Evolutionary conservation across 2,797 vertebrate species (phyloP).

Genomic region (Onychomys leucogaster): DNA sequence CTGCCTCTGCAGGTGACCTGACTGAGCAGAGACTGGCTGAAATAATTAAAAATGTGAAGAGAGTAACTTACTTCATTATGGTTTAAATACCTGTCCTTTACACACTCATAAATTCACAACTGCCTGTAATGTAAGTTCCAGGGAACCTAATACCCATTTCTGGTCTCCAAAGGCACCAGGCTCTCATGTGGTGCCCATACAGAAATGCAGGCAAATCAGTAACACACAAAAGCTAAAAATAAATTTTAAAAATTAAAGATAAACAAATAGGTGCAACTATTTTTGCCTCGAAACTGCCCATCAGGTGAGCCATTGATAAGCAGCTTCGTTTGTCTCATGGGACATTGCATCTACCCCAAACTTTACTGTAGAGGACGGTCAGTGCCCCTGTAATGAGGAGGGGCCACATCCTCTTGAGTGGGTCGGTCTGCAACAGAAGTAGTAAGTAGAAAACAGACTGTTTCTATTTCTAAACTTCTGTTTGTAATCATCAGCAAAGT

Average conservation of each 20-base stretch:
- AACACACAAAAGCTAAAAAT: background rate
- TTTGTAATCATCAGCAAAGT: constrained; percentile 10
- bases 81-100: background rate
- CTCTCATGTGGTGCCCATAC: background rate
- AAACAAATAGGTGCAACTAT: background rate
- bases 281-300: background rate
- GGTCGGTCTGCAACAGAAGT: background rate
- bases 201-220: background rate
- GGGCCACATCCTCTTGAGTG: background rate
- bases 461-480: constrained; percentile 38
- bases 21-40: background rate
- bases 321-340: background rate
- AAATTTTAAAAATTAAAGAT: background rate
- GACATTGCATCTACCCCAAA: background rate
- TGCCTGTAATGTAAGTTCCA: background rate
- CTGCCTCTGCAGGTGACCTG: background rate
- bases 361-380: background rate
- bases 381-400: background rate
- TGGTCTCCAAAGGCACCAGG: background rate
- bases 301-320: background rate
- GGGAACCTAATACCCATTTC: background rate
- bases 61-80: background rate
- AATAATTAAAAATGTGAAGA: background rate
- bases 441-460: background rate
- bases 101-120: background rate